These are phyloP conservation scores for Epinephelus cyanopodus DNA, from an alignment of 2,113 vertebrate species.

Conservation along the genomic window DNA sequence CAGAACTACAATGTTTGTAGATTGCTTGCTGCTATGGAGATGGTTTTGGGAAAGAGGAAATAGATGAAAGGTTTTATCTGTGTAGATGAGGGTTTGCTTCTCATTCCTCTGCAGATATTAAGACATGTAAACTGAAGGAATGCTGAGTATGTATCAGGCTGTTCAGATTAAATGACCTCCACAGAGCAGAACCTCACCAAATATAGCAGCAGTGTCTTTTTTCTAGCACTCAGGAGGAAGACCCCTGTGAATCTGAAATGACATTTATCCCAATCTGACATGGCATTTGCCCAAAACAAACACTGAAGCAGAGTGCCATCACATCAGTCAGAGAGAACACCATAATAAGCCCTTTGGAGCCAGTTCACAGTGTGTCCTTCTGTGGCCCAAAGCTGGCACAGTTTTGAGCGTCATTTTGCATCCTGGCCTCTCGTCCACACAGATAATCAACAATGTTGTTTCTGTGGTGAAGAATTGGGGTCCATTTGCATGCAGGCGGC, in stretches of 20 bases:
- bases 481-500: constrained; percentile 71
- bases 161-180: constrained; percentile 12
- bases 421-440: constrained; percentile 11
- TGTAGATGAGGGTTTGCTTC: not conserved
- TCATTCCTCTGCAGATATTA: not conserved
- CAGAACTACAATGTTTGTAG: not conserved
- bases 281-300: constrained; percentile 29
- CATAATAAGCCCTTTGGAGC: constrained; percentile 15
- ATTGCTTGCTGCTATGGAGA: not conserved
- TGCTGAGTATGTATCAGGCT: constrained; percentile 9
- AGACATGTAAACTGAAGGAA: constrained; percentile 24
- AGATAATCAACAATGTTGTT: constrained; percentile 18
- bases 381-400: constrained; percentile 20
- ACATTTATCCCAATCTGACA: constrained; percentile 25
- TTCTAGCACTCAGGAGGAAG: not conserved
- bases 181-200: constrained; percentile 11
- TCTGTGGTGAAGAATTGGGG: constrained; percentile 8
- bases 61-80: not conserved
- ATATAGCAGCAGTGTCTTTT: constrained; percentile 23
- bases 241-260: constrained; percentile 10
- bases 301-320: constrained; percentile 23
- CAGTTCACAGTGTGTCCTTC: not conserved
- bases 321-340: constrained; percentile 23
- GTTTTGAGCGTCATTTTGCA: not conserved
- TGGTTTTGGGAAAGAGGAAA: not conserved